Conservation (phyloP, 2,797 vertebrate genomes). For the Apogon talboti region DNA sequence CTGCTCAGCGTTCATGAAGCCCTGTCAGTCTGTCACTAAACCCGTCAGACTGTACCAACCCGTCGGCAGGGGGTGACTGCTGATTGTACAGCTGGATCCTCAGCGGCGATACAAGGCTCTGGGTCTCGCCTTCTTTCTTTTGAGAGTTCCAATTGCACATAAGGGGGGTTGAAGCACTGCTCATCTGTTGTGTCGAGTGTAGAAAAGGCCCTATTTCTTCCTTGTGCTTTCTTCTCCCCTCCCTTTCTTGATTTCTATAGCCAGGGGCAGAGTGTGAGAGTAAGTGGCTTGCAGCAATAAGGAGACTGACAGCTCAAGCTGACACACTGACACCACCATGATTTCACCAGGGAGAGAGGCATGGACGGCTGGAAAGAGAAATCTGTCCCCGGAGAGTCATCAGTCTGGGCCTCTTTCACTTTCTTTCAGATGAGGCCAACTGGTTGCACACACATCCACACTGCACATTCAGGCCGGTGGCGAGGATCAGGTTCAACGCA, state of each 20-base stretch:
- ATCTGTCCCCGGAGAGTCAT: constrained; percentile 74
- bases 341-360: constrained; percentile 69
- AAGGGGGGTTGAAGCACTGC: constrained; percentile 54
- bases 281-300: constrained; percentile 70
- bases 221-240: constrained; percentile 31
- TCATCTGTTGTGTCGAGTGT: constrained; percentile 66
- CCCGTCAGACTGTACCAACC: constrained; percentile 62
- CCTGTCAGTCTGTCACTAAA: constrained; percentile 56
- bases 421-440: constrained; percentile 63
- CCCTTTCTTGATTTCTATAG: constrained; percentile 23
- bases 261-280: constrained; percentile 51
- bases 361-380: constrained; percentile 66
- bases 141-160: constrained; percentile 53
- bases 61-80: constrained; percentile 35
- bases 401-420: constrained; percentile 72
- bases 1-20: constrained; percentile 32
- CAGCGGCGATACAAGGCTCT: constrained; percentile 46
- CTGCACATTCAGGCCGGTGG: constrained; percentile 34
- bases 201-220: constrained; percentile 56
- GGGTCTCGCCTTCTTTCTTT: constrained; percentile 39
- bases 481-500: constrained; percentile 50
- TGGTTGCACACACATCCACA: constrained; percentile 64
- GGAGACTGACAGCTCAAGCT: constrained; percentile 75
- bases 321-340: constrained; percentile 73
- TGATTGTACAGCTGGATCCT: constrained; percentile 58